phyloP scores from a whole-genome alignment of 2,797 vertebrate species.

The Brachyrhaphis roseni region DNA sequence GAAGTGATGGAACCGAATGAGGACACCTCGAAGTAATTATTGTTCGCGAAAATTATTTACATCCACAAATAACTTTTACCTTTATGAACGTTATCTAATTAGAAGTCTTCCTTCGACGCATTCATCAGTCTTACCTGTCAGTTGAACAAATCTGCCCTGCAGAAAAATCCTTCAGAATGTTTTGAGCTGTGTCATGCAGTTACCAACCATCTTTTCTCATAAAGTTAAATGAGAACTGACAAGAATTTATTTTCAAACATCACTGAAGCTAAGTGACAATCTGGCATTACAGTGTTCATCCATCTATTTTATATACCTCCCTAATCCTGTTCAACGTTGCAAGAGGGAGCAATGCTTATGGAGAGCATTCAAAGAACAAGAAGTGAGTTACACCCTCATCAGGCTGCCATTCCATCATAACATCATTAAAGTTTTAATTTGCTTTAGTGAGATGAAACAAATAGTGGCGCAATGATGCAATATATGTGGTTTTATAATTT shows the following conservation, averaged over 20 bases:
- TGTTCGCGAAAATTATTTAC: conserved; percentile 34
- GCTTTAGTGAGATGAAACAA: background rate
- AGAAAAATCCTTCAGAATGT: conserved; percentile 11
- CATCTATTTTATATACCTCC: background rate
- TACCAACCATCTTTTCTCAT: conserved; percentile 15
- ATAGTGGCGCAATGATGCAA: background rate
- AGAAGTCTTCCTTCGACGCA: conserved; percentile 18
- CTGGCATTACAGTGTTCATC: conserved; percentile 18
- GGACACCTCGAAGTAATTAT: conserved; percentile 38
- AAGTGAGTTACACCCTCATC: background rate
- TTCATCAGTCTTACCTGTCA: conserved; percentile 34
- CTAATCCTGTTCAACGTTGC: background rate
- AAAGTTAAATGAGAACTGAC: conserved; percentile 27
- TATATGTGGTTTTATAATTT: background rate
- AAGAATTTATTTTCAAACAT: conserved; percentile 27
- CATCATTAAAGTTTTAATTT: background rate
- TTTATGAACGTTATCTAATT: conserved; percentile 37
- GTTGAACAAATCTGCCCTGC: conserved; percentile 5
- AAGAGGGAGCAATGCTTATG: background rate
- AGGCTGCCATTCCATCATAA: background rate
- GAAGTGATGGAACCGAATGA: conserved; percentile 35
- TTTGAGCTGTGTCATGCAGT: conserved; percentile 11
- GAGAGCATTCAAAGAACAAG: background rate
- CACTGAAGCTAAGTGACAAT: conserved; percentile 21
- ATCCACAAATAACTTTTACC: conserved; percentile 33